Evolutionary conservation across 2,888 invertebrate genomes (phyloP), one percentile per base, ranked within the genome.

Genomic region (Synanthedon tipuliformis): DNA sequence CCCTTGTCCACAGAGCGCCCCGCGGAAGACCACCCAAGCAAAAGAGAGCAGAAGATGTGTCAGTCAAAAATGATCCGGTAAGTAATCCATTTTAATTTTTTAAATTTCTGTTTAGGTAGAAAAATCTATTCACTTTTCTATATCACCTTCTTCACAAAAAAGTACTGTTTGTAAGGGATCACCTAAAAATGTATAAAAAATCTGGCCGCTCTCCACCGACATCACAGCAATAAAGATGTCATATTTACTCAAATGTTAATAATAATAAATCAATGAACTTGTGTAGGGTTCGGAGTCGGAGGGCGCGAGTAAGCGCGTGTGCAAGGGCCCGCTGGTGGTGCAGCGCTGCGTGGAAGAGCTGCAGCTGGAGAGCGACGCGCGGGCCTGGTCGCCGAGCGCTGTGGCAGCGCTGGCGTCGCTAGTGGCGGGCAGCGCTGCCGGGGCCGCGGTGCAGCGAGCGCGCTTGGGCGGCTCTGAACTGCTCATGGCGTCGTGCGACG

Each of bases 401-500:
- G 83, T 81, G 51, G 59, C 65, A 10, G 65, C 71, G 49, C 66
- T 84, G 40, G 69, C 80, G 62, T 55, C 60, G 5, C 73, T 72
- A n/a, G 60, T 81, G 50, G 81, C 78, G 49, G 78, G 81, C 53
- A 59, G 64, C 34, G 71, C 61, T 41, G 81, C 78, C 48, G 78
- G 75, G 50, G 63, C 68, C 53, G 78, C 77, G 48, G 75, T 73
- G 57, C 5, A 53, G 52, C 50, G 54, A 51, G 54, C 53, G 50
- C 91, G 50, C 18, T 92, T 95, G 61, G 94, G 94, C 77, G 95
- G 95, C 0, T 92, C 94, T 61, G 92, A 95, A 49, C 91, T 97
- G 58, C 79, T 97, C 52, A 91, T 94, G 89, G 86, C 96, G 59
- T 93, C 92, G 51, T 95, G 96, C 83, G 90, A 91, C 60, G 97